Percentiles rank a stretch among this genome's conserved stretches.
phyloP scores from a whole-genome alignment of 2,888 invertebrate species.

The Drosophila mimetica region DNA sequence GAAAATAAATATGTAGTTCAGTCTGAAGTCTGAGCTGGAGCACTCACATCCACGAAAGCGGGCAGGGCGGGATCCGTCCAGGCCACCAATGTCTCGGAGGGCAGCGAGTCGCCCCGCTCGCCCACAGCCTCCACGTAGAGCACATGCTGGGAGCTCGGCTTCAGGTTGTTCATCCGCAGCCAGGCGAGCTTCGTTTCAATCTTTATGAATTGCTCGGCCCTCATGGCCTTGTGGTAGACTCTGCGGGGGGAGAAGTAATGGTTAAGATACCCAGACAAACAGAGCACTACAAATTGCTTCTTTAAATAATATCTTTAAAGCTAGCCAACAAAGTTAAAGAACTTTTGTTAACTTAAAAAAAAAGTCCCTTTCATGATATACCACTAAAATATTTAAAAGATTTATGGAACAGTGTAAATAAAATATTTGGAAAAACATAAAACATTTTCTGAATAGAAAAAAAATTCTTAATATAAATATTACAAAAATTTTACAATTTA shows the following conservation, averaged over 20 bases:
- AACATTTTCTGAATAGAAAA: too few species aligned
- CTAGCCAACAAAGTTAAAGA: too few species aligned
- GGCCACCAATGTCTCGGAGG: conserved; percentile 92
- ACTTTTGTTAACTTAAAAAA: too few species aligned
- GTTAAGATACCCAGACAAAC: neutral
- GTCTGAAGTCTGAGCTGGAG: neutral
- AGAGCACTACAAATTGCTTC: neutral
- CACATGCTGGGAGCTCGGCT: conserved; percentile 93
- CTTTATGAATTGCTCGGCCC: conserved; percentile 87
- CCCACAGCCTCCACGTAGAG: conserved; percentile 90
- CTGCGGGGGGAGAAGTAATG: conserved; percentile 82
- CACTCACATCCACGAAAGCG: conserved; percentile 91
- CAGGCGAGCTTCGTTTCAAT: conserved; percentile 89
- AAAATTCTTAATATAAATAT: too few species aligned
- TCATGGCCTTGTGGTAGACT: conserved; percentile 89
- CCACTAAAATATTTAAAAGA: too few species aligned
- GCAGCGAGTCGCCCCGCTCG: conserved; percentile 89
- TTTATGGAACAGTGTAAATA: too few species aligned
- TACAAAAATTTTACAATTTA: too few species aligned
- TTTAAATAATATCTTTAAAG: neutral
- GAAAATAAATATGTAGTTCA: neutral
- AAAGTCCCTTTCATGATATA: too few species aligned
- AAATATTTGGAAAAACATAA: too few species aligned
- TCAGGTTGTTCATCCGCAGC: conserved; percentile 88
- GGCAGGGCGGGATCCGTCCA: conserved; percentile 96